A percentile compares a stretch with the other conserved stretches of the same genome.
Conservation (phyloP, 2,888 invertebrate genomes). For the Ischnura elegans region DNA sequence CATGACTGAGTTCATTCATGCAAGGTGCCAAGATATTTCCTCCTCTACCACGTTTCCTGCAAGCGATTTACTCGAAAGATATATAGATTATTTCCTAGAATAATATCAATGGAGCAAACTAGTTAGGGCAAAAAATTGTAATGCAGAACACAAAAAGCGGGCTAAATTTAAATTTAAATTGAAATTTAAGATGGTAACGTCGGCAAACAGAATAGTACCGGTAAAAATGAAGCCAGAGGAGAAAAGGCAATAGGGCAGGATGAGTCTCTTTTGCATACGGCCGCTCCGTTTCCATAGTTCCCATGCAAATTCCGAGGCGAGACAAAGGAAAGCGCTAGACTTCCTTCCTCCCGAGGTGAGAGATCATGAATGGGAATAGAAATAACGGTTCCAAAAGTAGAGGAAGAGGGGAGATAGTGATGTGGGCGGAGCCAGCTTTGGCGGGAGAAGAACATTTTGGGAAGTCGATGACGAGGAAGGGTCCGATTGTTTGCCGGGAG, state of each 20-base stretch:
- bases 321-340: not conserved
- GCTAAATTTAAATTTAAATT: too few relatives aligned
- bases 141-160: too few relatives aligned
- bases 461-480: slow-evolving; percentile 28
- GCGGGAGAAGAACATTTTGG: not conserved
- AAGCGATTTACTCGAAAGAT: too few relatives aligned
- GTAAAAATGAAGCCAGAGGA: not conserved
- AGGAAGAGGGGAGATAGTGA: not conserved
- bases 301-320: not conserved
- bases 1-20: too few relatives aligned
- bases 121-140: too few relatives aligned
- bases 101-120: too few relatives aligned
- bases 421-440: not conserved
- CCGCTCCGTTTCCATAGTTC: not conserved
- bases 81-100: not conserved
- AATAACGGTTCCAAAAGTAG: not conserved
- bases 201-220: too few relatives aligned
- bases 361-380: not conserved
- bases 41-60: too few relatives aligned
- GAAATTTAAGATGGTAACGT: too few relatives aligned
- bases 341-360: not conserved
- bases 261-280: not conserved
- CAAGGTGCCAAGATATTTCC: too few relatives aligned
- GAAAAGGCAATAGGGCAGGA: not conserved
- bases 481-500: slow-evolving; percentile 6